These are phyloP conservation scores for Willisornis vidua DNA, from an alignment of 2,113 vertebrate species.

Conservation along the genomic window DNA sequence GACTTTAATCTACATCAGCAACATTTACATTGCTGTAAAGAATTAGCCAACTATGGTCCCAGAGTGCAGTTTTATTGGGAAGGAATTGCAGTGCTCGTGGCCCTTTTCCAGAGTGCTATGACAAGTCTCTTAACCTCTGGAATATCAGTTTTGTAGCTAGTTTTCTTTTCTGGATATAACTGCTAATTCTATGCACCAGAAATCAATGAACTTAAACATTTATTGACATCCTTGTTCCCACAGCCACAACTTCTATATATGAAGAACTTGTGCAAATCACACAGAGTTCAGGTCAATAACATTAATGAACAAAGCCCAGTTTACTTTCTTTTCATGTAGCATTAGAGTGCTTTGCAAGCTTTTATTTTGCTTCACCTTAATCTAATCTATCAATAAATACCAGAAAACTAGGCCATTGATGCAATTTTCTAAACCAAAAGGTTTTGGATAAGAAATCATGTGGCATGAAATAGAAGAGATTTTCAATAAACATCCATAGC, in stretches of 20 bases:
- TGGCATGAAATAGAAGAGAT: background rate
- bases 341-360: background rate
- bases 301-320: background rate
- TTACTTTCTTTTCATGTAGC: background rate
- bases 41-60: background rate
- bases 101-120: background rate
- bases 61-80: background rate
- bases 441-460: background rate
- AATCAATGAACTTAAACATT: background rate
- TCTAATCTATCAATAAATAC: background rate
- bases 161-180: background rate
- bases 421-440: background rate
- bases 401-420: background rate
- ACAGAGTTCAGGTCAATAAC: background rate
- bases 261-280: background rate
- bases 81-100: accelerated
- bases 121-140: background rate
- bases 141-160: background rate
- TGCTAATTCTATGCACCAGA: background rate
- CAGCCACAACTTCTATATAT: background rate
- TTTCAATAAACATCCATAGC: background rate
- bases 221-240: background rate
- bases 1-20: background rate
- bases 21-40: background rate
- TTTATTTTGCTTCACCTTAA: background rate